Conservation (phyloP, 2,888 invertebrate genomes). For the Lasioglossum malachurum region DNA sequence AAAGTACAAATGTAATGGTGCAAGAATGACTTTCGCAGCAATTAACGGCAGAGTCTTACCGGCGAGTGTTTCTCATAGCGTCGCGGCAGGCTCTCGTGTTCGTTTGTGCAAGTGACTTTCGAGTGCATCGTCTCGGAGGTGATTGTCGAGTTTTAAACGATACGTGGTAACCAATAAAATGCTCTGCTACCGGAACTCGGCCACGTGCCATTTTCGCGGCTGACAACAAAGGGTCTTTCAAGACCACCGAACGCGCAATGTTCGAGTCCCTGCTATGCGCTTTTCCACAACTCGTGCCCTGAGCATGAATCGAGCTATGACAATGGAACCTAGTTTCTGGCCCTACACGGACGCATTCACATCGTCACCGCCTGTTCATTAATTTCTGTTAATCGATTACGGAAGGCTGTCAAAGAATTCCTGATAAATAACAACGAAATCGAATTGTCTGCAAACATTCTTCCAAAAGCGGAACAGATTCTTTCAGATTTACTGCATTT, state of each 20-base stretch:
- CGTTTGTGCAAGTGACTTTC: background rate
- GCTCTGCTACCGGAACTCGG: slow-evolving; percentile 8
- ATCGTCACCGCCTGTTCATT: background rate
- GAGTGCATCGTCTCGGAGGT: background rate
- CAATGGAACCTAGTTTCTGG: slow-evolving; percentile 9
- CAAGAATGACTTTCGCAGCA: background rate
- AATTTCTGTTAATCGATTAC: slow-evolving; percentile 11
- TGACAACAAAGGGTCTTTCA: slow-evolving; percentile 9
- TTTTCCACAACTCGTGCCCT: slow-evolving; percentile 12
- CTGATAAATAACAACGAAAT: background rate
- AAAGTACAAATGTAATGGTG: background rate
- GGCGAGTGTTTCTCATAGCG: background rate
- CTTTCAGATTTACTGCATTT: background rate
- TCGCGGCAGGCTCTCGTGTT: background rate
- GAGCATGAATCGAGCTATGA: slow-evolving; percentile 4
- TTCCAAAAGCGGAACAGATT: background rate
- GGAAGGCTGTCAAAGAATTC: background rate
- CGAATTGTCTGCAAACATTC: background rate
- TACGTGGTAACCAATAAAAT: slow-evolving; percentile 16
- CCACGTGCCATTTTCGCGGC: slow-evolving; percentile 5
- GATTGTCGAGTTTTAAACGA: slow-evolving; percentile 8
- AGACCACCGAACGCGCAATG: slow-evolving; percentile 11
- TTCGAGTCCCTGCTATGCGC: background rate
- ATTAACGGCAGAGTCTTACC: background rate
- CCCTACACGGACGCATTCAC: background rate